Percentiles rank a stretch among this genome's conserved stretches.
Evolutionary conservation across 2,888 invertebrate species (phyloP).

Genomic region (Odiellus spinosus): DNA sequence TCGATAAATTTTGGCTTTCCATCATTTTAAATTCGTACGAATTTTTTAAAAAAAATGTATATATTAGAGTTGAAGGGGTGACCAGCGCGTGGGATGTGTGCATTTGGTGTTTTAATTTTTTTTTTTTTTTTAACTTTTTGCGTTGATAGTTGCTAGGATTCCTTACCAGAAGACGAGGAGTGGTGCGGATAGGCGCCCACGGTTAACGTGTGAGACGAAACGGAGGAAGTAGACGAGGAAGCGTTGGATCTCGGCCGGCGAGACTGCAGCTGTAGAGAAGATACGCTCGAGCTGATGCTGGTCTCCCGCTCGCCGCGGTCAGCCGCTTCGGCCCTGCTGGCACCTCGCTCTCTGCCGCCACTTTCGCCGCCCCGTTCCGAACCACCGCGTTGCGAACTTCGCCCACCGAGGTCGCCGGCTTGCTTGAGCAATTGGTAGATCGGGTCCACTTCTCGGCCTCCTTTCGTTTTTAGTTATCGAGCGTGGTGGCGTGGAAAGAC

Average conservation of each 20-base stretch:
- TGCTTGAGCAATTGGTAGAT: constrained; percentile 90
- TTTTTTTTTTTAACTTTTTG: background rate
- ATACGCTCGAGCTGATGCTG: constrained; percentile 14
- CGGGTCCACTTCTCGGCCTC: constrained; percentile 53
- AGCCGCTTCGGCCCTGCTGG: constrained; percentile 1
- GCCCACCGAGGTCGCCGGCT: constrained; percentile 57
- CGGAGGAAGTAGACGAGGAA: constrained; percentile 19
- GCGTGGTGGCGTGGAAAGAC: background rate
- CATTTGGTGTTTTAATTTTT: constrained; percentile 6
- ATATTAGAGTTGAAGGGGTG: too few species aligned
- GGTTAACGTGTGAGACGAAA: constrained; percentile 18
- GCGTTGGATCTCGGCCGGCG: constrained; percentile 17
- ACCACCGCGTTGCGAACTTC: constrained; percentile 9
- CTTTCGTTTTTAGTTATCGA: background rate
- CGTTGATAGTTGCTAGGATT: background rate
- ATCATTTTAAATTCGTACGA: too few species aligned
- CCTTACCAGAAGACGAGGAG: constrained; percentile 18
- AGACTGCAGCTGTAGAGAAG: constrained; percentile 12
- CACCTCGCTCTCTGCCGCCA: background rate
- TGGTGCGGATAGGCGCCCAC: constrained; percentile 17
- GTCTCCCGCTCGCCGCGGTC: constrained; percentile 8
- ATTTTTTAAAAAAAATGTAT: too few species aligned
- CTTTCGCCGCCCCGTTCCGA: background rate
- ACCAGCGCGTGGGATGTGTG: background rate
- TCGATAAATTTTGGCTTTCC: too few species aligned